Evolutionary conservation across 1,140 invertebrate species (phyloP).

Genomic region (Nylanderia fulva): DNA sequence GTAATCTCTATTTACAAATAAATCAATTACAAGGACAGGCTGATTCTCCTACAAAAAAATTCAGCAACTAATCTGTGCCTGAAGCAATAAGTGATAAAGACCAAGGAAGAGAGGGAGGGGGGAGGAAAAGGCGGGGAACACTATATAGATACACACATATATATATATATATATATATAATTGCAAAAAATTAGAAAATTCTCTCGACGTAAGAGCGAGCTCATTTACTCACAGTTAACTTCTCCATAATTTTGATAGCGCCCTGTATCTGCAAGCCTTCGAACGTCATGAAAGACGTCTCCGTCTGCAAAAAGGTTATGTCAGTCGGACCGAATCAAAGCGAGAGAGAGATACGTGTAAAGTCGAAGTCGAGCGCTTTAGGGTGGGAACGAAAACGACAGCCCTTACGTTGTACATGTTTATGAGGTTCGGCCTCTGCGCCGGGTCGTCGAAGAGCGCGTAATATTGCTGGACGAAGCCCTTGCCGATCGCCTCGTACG

Average conservation of each 20-base stretch:
- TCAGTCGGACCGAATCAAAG: background rate
- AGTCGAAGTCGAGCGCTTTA: too few relatives aligned
- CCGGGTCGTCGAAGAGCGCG: slow-evolving; percentile 94
- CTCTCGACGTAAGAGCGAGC: too few relatives aligned
- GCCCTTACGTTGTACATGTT: slow-evolving; percentile 98
- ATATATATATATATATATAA: background rate
- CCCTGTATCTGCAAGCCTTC: slow-evolving; percentile 97
- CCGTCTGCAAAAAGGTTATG: slow-evolving; percentile 88
- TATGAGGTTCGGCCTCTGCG: slow-evolving; percentile 91
- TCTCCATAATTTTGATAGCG: slow-evolving; percentile 96
- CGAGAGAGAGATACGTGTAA: too few relatives aligned
- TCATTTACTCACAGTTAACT: slow-evolving; percentile 93
- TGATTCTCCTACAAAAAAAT: too few relatives aligned
- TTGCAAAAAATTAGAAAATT: too few relatives aligned
- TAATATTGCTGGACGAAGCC: slow-evolving; percentile 98
- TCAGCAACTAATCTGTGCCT: too few relatives aligned
- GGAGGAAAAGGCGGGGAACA: too few relatives aligned
- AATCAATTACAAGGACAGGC: background rate
- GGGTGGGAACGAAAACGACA: too few relatives aligned
- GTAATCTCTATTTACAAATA: background rate
- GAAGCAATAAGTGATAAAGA: background rate
- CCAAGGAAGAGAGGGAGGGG: too few relatives aligned
- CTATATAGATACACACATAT: too few relatives aligned
- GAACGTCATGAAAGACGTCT: slow-evolving; percentile 97
- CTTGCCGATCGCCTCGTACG: slow-evolving; percentile 96